Evolutionary conservation across 2,797 vertebrate genomes (phyloP).

Genomic region (Gymnoscopelus microlampas): DNA sequence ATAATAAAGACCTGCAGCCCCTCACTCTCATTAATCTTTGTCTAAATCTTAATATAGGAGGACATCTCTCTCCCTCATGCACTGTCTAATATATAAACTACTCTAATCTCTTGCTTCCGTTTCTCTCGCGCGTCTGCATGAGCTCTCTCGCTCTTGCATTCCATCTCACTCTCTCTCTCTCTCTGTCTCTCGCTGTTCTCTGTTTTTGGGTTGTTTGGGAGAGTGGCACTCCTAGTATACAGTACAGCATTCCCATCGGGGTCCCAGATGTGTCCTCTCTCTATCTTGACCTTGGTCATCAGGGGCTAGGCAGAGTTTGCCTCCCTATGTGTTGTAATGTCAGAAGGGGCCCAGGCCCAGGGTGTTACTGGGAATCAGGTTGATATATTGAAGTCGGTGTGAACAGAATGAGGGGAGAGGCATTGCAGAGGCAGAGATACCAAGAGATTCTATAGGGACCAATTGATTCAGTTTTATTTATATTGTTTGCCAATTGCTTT

Average conservation of each 20-base stretch:
- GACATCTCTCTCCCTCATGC: too few species aligned
- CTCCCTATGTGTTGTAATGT: slow-evolving; percentile 6
- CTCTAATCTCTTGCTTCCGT: too few species aligned
- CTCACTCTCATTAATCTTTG: too few species aligned
- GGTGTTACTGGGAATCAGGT: slow-evolving; percentile 19
- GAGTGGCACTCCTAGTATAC: slow-evolving; percentile 4
- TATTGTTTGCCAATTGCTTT: too few species aligned
- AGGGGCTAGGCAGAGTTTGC: slow-evolving; percentile 9
- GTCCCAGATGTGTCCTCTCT: neutral
- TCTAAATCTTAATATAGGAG: too few species aligned
- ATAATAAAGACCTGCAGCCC: too few species aligned
- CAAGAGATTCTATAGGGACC: too few species aligned
- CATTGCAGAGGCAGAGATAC: neutral
- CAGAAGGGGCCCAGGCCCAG: slow-evolving; percentile 29
- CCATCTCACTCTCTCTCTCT: too few species aligned
- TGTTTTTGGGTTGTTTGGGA: slow-evolving; percentile 11
- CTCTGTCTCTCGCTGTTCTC: slow-evolving; percentile 22
- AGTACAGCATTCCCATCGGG: neutral
- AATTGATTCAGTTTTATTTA: too few species aligned
- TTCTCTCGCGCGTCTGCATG: too few species aligned
- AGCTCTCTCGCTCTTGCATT: neutral
- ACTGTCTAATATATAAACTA: too few species aligned
- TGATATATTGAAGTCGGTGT: slow-evolving; percentile 13
- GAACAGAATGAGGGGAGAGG: slow-evolving; percentile 11
- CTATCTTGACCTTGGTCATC: neutral